phyloP scores from a whole-genome alignment of 2,797 vertebrate species.

The Antrozous pallidus region DNA sequence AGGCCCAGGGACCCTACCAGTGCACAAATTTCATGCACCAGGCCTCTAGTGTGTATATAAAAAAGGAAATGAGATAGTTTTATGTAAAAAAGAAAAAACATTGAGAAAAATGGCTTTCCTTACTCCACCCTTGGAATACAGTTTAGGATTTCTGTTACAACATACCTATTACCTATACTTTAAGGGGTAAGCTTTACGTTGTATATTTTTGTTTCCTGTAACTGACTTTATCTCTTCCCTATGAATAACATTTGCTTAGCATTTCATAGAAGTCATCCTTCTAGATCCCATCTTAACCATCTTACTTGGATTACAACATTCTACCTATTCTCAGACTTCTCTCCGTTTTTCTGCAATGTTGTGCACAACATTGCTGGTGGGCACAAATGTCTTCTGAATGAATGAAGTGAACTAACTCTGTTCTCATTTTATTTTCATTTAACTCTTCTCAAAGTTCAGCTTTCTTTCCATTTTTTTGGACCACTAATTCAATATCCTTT shows the following conservation, averaged over 20 bases:
- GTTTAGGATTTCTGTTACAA: neutral
- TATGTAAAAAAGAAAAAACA: neutral
- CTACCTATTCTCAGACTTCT: neutral
- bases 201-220: neutral
- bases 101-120: neutral
- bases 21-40: too few relatives aligned
- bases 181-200: too few relatives aligned
- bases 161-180: neutral
- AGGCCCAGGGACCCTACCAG: too few relatives aligned
- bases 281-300: neutral
- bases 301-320: neutral
- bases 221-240: neutral
- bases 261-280: neutral
- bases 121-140: neutral
- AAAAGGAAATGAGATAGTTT: neutral
- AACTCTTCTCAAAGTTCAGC: neutral
- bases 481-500: neutral
- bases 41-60: neutral
- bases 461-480: neutral
- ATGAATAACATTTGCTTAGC: neutral
- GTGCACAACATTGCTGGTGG: neutral
- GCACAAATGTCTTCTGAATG: neutral
- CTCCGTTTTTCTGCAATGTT: neutral
- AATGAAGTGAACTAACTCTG: neutral
- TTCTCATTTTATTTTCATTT: slow-evolving; percentile 10